phyloP scores from a whole-genome alignment of 2,797 vertebrate species.

The Oryzias dopingdopingensis region DNA sequence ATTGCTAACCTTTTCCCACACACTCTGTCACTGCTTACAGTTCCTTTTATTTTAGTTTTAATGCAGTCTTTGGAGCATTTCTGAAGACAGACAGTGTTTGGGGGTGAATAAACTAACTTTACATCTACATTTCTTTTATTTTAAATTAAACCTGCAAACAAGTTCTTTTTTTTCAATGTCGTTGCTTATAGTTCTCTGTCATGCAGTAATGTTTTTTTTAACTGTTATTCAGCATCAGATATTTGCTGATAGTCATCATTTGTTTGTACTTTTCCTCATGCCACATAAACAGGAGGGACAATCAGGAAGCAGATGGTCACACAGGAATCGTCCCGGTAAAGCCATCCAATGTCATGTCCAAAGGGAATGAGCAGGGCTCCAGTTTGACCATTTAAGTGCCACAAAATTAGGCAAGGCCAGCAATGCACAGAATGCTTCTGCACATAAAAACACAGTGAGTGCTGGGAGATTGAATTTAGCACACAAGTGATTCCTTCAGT shows the following conservation, averaged over 20 bases:
- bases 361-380: constrained; percentile 52
- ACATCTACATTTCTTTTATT: constrained; percentile 58
- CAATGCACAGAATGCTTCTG: not conserved
- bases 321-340: constrained; percentile 56
- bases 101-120: constrained; percentile 40
- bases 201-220: not conserved
- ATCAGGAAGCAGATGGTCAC: constrained; percentile 69
- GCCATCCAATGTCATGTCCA: constrained; percentile 58
- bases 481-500: not conserved
- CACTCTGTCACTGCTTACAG: constrained; percentile 33
- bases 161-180: not conserved
- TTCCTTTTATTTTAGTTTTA: constrained; percentile 44
- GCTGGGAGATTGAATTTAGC: not conserved
- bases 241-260: constrained; percentile 27
- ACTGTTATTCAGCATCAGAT: constrained; percentile 6
- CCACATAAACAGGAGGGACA: constrained; percentile 58
- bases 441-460: constrained; percentile 1
- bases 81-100: constrained; percentile 30
- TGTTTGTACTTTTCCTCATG: constrained; percentile 9
- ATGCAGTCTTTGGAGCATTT: constrained; percentile 46
- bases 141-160: constrained; percentile 50
- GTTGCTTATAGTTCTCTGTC: not conserved
- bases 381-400: constrained; percentile 49
- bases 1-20: constrained; percentile 27
- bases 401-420: constrained; percentile 11